phyloP scores from a whole-genome alignment of 2,797 vertebrate species.

The Coracias cyanogaster region DNA sequence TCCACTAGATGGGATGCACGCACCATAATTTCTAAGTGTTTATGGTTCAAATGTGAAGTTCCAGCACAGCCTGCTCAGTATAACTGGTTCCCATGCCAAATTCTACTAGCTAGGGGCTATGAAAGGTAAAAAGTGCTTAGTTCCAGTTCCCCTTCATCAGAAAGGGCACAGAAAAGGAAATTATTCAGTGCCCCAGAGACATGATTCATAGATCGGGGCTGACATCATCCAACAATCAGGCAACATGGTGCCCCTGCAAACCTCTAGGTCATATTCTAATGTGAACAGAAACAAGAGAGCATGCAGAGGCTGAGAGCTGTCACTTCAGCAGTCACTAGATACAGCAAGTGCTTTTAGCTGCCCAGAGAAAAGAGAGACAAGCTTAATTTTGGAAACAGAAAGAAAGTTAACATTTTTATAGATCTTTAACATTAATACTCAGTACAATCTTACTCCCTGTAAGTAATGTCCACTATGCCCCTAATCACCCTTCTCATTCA shows the following conservation, averaged over 20 bases:
- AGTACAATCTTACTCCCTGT: background rate
- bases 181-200: background rate
- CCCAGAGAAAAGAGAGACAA: background rate
- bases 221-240: background rate
- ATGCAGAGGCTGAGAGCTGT: background rate
- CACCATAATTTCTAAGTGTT: slow-evolving; percentile 17
- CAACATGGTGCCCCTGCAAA: background rate
- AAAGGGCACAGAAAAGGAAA: slow-evolving; percentile 40
- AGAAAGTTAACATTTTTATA: background rate
- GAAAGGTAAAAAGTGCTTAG: slow-evolving; percentile 19
- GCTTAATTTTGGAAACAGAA: background rate
- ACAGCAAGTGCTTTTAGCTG: background rate
- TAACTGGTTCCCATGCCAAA: background rate
- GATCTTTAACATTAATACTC: background rate
- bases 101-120: background rate
- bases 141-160: background rate
- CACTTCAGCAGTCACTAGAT: background rate
- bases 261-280: background rate
- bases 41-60: background rate
- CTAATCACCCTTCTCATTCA: background rate
- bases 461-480: background rate
- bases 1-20: slow-evolving; percentile 72
- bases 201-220: background rate
- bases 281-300: background rate
- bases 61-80: background rate